Percentiles rank a stretch among this genome's conserved stretches.
phyloP scores from a whole-genome alignment of 2,888 invertebrate genomes.

The Nebria brevicollis region DNA sequence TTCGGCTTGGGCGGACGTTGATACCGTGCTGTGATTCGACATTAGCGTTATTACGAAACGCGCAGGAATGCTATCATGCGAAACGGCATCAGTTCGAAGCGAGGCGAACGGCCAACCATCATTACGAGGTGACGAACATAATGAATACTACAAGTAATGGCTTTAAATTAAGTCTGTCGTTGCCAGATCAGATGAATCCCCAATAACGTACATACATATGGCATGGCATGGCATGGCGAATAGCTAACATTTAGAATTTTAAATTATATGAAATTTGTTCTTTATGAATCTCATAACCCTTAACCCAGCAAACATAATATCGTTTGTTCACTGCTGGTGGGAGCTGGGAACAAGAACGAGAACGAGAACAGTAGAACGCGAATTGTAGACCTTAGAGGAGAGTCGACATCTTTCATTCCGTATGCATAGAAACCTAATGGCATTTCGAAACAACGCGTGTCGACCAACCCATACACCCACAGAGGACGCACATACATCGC shows the following conservation, averaged over 20 bases:
- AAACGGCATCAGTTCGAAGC: neutral
- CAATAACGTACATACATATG: too few species aligned
- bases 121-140: constrained; percentile 4
- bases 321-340: neutral
- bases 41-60: constrained; percentile 31
- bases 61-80: neutral
- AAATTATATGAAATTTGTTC: neutral
- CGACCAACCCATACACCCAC: constrained; percentile 34
- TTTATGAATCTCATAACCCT: neutral
- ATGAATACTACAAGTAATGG: neutral
- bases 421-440: constrained; percentile 64
- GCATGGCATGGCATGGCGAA: too few species aligned
- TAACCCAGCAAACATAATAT: neutral
- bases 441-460: constrained; percentile 61
- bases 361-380: neutral
- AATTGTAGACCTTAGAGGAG: neutral
- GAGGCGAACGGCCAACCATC: neutral
- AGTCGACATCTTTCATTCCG: constrained; percentile 60
- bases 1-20: neutral
- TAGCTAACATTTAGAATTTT: too few species aligned
- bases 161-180: neutral
- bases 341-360: neutral
- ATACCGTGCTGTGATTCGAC: constrained; percentile 25
- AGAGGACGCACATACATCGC: constrained; percentile 1
- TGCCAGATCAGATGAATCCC: too few species aligned